Percentiles rank a stretch among this genome's conserved stretches.
phyloP scores from a whole-genome alignment of 1,140 invertebrate species.

The Melanaphis sacchari region DNA sequence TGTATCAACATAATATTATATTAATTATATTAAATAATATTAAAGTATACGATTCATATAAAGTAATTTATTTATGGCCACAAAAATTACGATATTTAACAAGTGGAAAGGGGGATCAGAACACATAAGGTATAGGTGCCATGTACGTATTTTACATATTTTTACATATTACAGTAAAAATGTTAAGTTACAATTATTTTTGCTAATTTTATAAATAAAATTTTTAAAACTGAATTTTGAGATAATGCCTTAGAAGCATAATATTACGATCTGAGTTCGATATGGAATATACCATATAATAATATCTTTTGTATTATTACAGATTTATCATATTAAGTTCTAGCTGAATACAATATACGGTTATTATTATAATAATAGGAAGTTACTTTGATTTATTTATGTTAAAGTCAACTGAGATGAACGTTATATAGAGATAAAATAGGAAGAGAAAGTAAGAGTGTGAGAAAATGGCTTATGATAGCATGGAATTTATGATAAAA shows the following conservation, averaged over 20 bases:
- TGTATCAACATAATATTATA: neutral
- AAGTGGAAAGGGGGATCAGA: accelerated
- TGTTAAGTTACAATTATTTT: neutral
- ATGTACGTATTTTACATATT: neutral
- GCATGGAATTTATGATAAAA: neutral
- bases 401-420: neutral
- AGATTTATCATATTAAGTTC: neutral
- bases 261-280: neutral
- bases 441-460: neutral
- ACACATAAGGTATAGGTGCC: neutral
- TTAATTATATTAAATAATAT: neutral
- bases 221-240: neutral
- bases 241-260: neutral
- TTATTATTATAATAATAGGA: neutral
- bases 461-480: neutral
- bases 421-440: neutral
- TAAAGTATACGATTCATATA: neutral
- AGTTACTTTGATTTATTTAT: neutral
- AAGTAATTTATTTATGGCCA: neutral
- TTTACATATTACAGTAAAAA: neutral
- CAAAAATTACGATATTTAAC: neutral
- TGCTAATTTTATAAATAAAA: neutral
- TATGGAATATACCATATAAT: neutral
- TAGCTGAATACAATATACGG: neutral
- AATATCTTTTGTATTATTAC: neutral